These are phyloP conservation scores for Cyclura pinguis DNA, from an alignment of 2,797 vertebrate species.

Conservation along the genomic window DNA sequence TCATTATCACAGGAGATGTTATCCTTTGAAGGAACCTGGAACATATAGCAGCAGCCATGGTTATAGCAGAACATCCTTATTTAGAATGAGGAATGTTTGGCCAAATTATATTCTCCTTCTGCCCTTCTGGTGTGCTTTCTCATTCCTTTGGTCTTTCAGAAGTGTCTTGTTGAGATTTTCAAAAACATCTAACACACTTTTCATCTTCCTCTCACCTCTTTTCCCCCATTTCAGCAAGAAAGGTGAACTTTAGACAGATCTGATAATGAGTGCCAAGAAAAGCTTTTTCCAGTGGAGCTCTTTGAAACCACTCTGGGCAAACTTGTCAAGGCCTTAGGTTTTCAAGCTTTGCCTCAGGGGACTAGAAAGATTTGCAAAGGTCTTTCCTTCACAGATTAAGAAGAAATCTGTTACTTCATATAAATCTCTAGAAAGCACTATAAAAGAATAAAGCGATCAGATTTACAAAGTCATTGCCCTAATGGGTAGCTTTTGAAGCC, in stretches of 20 bases:
- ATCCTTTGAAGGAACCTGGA: slow-evolving; percentile 63
- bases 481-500: slow-evolving; percentile 30
- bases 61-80: slow-evolving; percentile 52
- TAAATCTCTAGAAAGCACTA: slow-evolving; percentile 38
- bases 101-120: slow-evolving; percentile 41
- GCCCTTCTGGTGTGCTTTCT: slow-evolving; percentile 49
- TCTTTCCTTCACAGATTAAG: slow-evolving; percentile 48
- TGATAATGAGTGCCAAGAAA: slow-evolving; percentile 64
- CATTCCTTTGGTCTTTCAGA: slow-evolving; percentile 60
- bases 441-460: slow-evolving; percentile 28
- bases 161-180: slow-evolving; percentile 59
- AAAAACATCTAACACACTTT: slow-evolving; percentile 60
- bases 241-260: slow-evolving; percentile 60
- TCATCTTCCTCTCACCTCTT: slow-evolving; percentile 54
- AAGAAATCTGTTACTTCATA: slow-evolving; percentile 47
- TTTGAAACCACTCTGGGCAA: slow-evolving; percentile 63
- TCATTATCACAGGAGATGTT: background rate
- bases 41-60: slow-evolving; percentile 43
- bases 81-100: slow-evolving; percentile 45
- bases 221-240: slow-evolving; percentile 29
- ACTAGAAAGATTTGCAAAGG: slow-evolving; percentile 54
- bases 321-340: slow-evolving; percentile 61
- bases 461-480: slow-evolving; percentile 37
- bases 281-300: slow-evolving; percentile 34
- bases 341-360: slow-evolving; percentile 50